Percentiles rank a stretch among this genome's conserved stretches.
Conservation (phyloP, 2,888 invertebrate species). For the Nysson spinosus region DNA sequence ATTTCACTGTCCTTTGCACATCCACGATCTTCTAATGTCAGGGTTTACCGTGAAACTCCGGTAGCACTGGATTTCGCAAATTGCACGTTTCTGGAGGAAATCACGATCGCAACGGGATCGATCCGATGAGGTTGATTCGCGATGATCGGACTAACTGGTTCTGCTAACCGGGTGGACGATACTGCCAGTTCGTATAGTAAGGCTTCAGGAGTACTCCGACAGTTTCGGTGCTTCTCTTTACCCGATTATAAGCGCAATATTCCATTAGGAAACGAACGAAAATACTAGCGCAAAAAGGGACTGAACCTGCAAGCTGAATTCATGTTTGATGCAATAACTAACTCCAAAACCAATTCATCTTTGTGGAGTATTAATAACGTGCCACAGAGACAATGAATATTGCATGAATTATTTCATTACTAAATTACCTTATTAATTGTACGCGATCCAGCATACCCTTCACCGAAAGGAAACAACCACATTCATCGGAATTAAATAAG, state of each 20-base stretch:
- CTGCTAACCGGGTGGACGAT: conserved; percentile 27
- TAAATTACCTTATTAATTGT: too few relatives aligned
- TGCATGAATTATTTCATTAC: too few relatives aligned
- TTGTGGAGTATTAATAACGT: too few relatives aligned
- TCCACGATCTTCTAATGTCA: conserved; percentile 14
- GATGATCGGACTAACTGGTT: conserved; percentile 40
- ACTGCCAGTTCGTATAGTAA: conserved; percentile 50
- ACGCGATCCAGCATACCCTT: too few relatives aligned
- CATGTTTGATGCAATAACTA: not conserved
- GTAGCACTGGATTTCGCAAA: too few relatives aligned
- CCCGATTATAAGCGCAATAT: conserved; percentile 73
- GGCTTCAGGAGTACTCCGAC: conserved; percentile 72
- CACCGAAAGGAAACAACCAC: too few relatives aligned
- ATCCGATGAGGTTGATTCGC: conserved; percentile 34
- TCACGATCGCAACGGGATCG: conserved; percentile 31
- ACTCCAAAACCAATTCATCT: too few relatives aligned
- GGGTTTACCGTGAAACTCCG: conserved; percentile 43
- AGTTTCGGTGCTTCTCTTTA: conserved; percentile 77
- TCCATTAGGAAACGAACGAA: conserved; percentile 70
- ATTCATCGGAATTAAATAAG: too few relatives aligned
- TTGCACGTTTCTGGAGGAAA: conserved; percentile 5
- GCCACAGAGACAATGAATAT: too few relatives aligned
- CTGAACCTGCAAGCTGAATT: conserved; percentile 18
- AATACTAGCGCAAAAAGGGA: conserved; percentile 54
- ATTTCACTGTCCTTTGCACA: conserved; percentile 27